Evolutionary conservation across 2,797 vertebrate genomes (phyloP).

Genomic region (Gorsachius magnificus): DNA sequence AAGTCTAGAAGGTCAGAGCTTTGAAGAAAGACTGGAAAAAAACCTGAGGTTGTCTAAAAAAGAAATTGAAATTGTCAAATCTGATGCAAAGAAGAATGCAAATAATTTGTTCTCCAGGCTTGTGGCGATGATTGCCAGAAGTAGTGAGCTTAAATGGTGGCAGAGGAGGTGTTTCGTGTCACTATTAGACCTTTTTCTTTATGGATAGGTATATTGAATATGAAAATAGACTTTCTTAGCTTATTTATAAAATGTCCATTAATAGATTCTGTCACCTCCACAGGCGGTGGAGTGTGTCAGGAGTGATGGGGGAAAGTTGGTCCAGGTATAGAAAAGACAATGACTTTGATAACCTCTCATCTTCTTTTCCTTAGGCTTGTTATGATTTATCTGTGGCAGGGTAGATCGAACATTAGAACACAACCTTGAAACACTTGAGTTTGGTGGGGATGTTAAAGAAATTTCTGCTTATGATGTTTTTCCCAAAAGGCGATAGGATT

Average conservation of each 20-base stretch:
- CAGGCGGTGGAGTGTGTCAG: neutral
- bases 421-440: neutral
- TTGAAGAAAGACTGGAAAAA: neutral
- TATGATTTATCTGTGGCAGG: neutral
- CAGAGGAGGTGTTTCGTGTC: neutral
- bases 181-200: neutral
- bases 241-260: neutral
- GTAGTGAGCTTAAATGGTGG: neutral
- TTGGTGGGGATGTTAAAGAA: neutral
- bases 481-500: neutral
- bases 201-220: neutral
- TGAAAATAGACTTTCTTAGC: neutral
- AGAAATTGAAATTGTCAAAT: neutral
- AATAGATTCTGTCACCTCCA: neutral
- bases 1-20: neutral
- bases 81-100: neutral
- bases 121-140: neutral
- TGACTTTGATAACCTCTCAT: neutral
- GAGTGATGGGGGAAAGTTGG: neutral
- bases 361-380: neutral
- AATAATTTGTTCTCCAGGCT: neutral
- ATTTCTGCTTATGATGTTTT: neutral
- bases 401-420: neutral
- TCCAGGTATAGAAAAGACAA: neutral
- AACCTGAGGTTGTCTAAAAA: neutral